phyloP scores from a whole-genome alignment of 2,888 invertebrate species.

The Endotricha flammealis region DNA sequence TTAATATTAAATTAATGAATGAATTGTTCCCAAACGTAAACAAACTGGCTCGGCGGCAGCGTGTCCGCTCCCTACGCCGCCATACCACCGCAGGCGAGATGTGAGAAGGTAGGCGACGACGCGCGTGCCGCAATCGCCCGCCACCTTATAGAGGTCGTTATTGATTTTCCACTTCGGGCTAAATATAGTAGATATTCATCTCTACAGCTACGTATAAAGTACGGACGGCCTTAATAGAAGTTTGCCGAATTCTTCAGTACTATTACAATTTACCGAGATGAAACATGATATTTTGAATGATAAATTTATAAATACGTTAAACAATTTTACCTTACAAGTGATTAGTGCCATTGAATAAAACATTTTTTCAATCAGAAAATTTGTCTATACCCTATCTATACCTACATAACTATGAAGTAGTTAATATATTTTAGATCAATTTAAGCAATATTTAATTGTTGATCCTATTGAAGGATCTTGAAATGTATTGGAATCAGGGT shows the following conservation, averaged over 20 bases:
- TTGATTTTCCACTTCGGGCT: constrained; percentile 38
- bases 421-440: not conserved
- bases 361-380: too few species aligned
- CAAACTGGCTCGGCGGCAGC: constrained; percentile 30
- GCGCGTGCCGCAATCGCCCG: constrained; percentile 28
- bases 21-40: constrained; percentile 41
- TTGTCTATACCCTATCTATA: not conserved
- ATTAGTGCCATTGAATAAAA: too few species aligned
- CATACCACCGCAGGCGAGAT: constrained; percentile 10
- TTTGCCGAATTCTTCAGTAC: too few species aligned
- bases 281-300: too few species aligned
- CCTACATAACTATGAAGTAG: not conserved
- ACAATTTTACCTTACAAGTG: too few species aligned
- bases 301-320: too few species aligned
- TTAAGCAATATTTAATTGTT: too few species aligned
- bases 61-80: constrained; percentile 22
- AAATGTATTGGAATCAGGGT: too few species aligned
- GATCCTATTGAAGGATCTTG: too few species aligned
- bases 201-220: constrained; percentile 16
- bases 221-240: too few species aligned
- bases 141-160: constrained; percentile 36
- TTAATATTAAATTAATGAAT: too few species aligned
- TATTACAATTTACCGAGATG: too few species aligned
- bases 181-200: constrained; percentile 30
- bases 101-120: constrained; percentile 20